Evolutionary conservation across 1,140 invertebrate genomes (phyloP).

Genomic region (Zeugodacus cucurbitae): DNA sequence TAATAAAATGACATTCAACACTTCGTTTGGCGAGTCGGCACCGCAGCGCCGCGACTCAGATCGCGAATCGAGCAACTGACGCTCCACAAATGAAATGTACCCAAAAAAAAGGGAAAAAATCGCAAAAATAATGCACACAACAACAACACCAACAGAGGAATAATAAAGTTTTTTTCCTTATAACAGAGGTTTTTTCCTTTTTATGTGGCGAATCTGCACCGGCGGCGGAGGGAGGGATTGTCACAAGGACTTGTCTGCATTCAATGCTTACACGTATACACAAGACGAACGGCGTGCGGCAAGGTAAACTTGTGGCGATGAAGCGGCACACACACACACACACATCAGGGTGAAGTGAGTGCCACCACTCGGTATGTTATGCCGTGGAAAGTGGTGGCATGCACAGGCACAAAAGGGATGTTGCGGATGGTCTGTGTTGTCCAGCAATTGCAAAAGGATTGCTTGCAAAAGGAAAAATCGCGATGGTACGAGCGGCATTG

Average conservation of each 20-base stretch:
- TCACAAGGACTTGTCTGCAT: conserved; percentile 63
- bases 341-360: not conserved
- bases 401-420: conserved; percentile 12
- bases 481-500: not conserved
- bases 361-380: not conserved
- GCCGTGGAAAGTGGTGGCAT: not conserved
- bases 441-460: not conserved
- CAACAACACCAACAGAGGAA: not conserved
- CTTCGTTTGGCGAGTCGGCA: conserved; percentile 52
- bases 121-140: not conserved
- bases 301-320: not conserved
- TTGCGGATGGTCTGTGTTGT: conserved; percentile 13
- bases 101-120: not conserved
- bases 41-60: not conserved
- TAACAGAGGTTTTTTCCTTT: not conserved
- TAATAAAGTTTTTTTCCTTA: conserved; percentile 25
- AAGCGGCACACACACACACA: not conserved
- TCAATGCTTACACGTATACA: conserved; percentile 51
- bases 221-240: conserved; percentile 7
- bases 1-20: conserved; percentile 66
- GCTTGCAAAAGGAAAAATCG: not conserved
- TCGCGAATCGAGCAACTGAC: conserved; percentile 9
- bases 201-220: not conserved
- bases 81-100: conserved; percentile 1
- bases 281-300: not conserved